These are phyloP conservation scores for Ischnura elegans DNA, from an alignment of 2,888 invertebrate species.

Conservation along the genomic window DNA sequence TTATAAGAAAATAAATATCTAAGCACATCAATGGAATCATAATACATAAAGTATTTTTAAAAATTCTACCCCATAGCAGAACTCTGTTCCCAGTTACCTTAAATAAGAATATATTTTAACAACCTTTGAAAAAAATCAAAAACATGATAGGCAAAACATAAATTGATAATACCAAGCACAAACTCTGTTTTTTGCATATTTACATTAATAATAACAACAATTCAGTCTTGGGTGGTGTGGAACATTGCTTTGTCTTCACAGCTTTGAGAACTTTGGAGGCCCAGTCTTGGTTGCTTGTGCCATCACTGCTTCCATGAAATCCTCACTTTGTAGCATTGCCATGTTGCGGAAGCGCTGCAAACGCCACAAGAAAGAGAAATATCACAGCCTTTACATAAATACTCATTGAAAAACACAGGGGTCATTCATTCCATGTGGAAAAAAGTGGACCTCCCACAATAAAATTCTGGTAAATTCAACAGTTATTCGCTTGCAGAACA, in stretches of 20 bases:
- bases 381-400: background rate
- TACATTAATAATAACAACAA: background rate
- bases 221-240: background rate
- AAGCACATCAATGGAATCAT: no score
- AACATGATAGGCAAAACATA: background rate
- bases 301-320: slow-evolving; percentile 89
- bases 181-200: background rate
- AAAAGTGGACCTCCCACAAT: no score
- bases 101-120: no score
- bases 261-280: slow-evolving; percentile 88
- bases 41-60: background rate
- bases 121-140: no score
- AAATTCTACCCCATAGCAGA: no score
- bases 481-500: no score
- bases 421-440: no score
- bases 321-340: slow-evolving; percentile 94
- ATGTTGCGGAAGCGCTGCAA: slow-evolving; percentile 90
- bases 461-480: no score
- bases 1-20: no score
- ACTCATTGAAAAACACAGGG: no score
- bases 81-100: no score
- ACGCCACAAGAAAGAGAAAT: slow-evolving; percentile 70
- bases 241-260: slow-evolving; percentile 74
- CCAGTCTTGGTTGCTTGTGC: slow-evolving; percentile 87
- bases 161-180: background rate